These are phyloP conservation scores for Ramazzottius varieornatus DNA, from an alignment of 2,888 invertebrate genomes.

Conservation along the genomic window DNA sequence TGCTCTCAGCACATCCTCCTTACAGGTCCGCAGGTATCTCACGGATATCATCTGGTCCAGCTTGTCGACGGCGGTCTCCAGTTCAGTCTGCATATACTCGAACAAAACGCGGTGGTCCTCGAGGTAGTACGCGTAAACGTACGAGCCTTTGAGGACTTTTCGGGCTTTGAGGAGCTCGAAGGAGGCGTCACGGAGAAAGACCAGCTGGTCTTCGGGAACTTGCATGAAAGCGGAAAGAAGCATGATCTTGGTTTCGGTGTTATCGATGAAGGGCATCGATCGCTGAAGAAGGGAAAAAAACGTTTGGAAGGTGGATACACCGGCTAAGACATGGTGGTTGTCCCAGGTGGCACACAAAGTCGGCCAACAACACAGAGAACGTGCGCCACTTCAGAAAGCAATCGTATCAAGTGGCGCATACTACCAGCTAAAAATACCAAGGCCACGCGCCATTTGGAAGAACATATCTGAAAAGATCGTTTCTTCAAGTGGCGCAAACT, in stretches of 20 bases:
- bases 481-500: too few relatives aligned
- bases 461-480: too few relatives aligned
- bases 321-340: too few relatives aligned
- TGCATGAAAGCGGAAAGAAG: neutral
- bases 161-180: slow-evolving; percentile 35
- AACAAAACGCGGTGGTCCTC: slow-evolving; percentile 29
- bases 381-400: too few relatives aligned
- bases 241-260: slow-evolving; percentile 31
- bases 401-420: too few relatives aligned
- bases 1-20: slow-evolving; percentile 34
- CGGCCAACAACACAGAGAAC: too few relatives aligned
- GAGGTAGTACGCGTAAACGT: slow-evolving; percentile 39
- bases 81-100: slow-evolving; percentile 30
- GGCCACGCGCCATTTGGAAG: too few relatives aligned
- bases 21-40: slow-evolving; percentile 35
- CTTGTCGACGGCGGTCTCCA: slow-evolving; percentile 37
- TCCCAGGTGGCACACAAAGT: too few relatives aligned
- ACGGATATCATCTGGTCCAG: slow-evolving; percentile 38
- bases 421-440: too few relatives aligned
- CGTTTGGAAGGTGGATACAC: too few relatives aligned
- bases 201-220: slow-evolving; percentile 8
- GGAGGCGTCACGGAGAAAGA: slow-evolving; percentile 37
- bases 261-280: slow-evolving; percentile 29
- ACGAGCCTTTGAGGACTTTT: slow-evolving; percentile 36
- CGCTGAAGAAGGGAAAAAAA: too few relatives aligned